phyloP scores from a whole-genome alignment of 23 tunicate genomes.

The Oikopleura dioica region DNA sequence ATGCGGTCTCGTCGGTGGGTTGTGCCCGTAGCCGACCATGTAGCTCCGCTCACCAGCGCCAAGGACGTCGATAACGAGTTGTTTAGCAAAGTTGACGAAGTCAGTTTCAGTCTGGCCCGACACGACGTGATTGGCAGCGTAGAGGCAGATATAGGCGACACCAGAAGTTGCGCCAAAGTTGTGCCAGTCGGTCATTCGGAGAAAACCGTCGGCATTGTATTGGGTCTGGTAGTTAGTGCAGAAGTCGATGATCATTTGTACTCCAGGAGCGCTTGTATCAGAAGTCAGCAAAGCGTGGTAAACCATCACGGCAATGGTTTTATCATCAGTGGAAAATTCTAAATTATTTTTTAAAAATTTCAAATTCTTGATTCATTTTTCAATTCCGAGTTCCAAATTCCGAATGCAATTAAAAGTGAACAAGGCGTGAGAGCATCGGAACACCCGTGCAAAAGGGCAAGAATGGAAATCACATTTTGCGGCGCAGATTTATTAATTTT shows the following conservation, averaged over 20 bases:
- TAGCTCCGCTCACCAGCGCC: slow-evolving; percentile 68
- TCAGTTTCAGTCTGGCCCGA: slow-evolving; percentile 17
- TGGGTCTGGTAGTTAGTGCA: neutral
- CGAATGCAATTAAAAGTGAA: too few relatives aligned
- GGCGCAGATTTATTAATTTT: too few relatives aligned
- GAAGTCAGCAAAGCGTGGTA: slow-evolving; percentile 36
- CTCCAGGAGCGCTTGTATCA: slow-evolving; percentile 9
- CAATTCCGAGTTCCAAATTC: too few relatives aligned
- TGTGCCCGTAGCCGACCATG: slow-evolving; percentile 85
- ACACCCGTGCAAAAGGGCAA: too few relatives aligned
- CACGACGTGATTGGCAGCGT: neutral
- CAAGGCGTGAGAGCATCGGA: too few relatives aligned
- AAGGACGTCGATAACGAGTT: slow-evolving; percentile 61
- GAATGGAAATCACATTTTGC: too few relatives aligned
- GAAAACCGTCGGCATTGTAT: neutral
- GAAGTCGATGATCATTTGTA: slow-evolving; percentile 3
- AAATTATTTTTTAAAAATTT: too few relatives aligned
- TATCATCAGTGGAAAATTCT: slow-evolving; percentile 68
- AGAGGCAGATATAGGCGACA: neutral
- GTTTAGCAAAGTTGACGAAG: slow-evolving; percentile 38
- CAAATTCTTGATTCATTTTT: too few relatives aligned
- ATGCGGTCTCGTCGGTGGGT: slow-evolving; percentile 68
- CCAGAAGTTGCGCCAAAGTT: slow-evolving; percentile 1
- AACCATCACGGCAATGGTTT: slow-evolving; percentile 50
- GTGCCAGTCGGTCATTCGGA: slow-evolving; percentile 3